These are phyloP conservation scores for Lepidothrix coronata DNA, from an alignment of 2,113 vertebrate genomes.

Conservation along the genomic window DNA sequence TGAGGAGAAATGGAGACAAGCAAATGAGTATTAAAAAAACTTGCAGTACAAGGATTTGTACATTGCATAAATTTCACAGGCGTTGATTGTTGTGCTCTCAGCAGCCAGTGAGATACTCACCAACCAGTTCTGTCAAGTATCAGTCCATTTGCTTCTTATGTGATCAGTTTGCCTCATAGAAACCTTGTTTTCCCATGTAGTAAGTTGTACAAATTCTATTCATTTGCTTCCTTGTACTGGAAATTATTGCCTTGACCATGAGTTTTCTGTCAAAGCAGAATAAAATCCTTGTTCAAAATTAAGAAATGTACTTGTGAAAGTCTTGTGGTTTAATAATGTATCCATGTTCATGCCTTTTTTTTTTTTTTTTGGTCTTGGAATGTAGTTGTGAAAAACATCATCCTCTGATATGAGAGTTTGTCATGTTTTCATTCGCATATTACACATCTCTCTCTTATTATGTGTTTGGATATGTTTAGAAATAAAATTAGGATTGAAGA, in stretches of 20 bases:
- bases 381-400: neutral
- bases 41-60: neutral
- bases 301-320: neutral
- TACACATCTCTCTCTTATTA: neutral
- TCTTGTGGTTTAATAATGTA: neutral
- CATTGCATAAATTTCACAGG: neutral
- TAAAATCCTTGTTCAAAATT: neutral
- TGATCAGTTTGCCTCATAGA: neutral
- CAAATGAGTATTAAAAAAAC: neutral
- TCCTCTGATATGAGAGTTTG: neutral
- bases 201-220: neutral
- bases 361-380: neutral
- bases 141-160: neutral
- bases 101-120: neutral
- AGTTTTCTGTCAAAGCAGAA: neutral
- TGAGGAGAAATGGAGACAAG: neutral
- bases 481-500: neutral
- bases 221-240: neutral
- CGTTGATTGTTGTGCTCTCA: neutral
- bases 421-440: neutral
- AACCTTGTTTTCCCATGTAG: neutral
- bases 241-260: neutral
- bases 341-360: neutral
- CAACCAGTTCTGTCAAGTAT: neutral
- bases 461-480: neutral